Percentiles rank a stretch among this genome's conserved stretches.
Evolutionary conservation across 2,888 invertebrate species (phyloP).

Genomic region (Atherix ibis): DNA sequence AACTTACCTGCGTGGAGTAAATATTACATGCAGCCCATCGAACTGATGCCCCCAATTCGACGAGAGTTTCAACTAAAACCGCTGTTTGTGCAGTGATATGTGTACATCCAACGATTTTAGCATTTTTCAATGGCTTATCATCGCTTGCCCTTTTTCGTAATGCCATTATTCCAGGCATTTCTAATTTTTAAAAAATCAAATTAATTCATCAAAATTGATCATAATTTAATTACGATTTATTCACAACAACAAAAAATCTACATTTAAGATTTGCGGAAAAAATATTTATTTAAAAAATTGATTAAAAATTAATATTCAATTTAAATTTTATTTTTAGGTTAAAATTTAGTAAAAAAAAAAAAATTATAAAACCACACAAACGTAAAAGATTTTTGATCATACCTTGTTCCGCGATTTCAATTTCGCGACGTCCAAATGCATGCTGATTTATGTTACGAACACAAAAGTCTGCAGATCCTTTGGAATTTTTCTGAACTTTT

Average conservation of each 20-base stretch:
- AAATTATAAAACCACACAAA: no score
- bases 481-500: slow-evolving; percentile 74
- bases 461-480: slow-evolving; percentile 79
- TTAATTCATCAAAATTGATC: no score
- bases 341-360: no score
- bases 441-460: slow-evolving; percentile 86
- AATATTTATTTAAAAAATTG: no score
- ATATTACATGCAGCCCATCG: slow-evolving; percentile 98
- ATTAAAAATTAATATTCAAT: no score
- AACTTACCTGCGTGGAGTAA: slow-evolving; percentile 74
- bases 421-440: slow-evolving; percentile 87
- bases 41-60: slow-evolving; percentile 76
- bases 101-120: slow-evolving; percentile 92
- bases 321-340: no score
- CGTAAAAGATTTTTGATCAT: no score
- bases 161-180: slow-evolving; percentile 98
- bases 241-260: no score
- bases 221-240: no score
- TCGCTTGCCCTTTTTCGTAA: slow-evolving; percentile 79
- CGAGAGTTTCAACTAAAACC: slow-evolving; percentile 79
- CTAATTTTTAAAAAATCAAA: slow-evolving; percentile 33
- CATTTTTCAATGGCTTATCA: slow-evolving; percentile 88
- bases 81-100: slow-evolving; percentile 98
- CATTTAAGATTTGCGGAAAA: no score
- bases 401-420: slow-evolving; percentile 94